Conservation (phyloP, 1,140 invertebrate genomes). For the Lineus longissimus region DNA sequence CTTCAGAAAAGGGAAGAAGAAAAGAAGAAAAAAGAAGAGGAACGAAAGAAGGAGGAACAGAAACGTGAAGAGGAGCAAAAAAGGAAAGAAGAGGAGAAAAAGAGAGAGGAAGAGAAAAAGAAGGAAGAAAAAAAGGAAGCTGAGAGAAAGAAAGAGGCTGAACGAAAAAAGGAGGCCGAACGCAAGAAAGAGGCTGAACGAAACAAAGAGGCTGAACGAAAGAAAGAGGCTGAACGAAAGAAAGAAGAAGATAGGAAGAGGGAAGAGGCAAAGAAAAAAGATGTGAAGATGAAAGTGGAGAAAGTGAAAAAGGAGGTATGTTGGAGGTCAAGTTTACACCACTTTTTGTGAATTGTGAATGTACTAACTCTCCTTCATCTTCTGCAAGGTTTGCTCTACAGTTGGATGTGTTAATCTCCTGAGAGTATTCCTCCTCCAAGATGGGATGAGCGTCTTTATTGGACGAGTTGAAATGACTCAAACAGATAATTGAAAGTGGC, state of each 20-base stretch:
- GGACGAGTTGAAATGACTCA: no score
- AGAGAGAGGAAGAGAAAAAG: background rate
- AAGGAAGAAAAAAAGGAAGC: background rate
- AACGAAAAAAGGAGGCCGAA: background rate
- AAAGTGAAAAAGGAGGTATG: background rate
- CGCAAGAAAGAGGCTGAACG: constrained; percentile 3
- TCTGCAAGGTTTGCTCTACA: no score
- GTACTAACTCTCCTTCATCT: no score
- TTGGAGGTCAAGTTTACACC: background rate
- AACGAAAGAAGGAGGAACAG: background rate
- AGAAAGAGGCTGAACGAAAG: background rate
- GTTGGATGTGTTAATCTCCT: no score
- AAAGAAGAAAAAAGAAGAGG: constrained; percentile 1
- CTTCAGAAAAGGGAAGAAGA: no score
- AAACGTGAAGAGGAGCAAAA: background rate
- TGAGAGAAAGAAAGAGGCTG: constrained; percentile 4
- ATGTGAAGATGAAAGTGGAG: background rate
- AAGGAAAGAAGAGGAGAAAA: background rate
- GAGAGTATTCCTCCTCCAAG: no score
- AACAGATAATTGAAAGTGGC: no score
- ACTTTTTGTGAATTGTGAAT: no score
- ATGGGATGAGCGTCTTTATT: no score
- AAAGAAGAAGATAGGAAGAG: background rate
- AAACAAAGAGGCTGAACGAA: background rate
- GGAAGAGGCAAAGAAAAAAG: background rate